These are phyloP conservation scores for Lordiphosa fenestrarum DNA, from an alignment of 2,888 invertebrate species.

Conservation along the genomic window DNA sequence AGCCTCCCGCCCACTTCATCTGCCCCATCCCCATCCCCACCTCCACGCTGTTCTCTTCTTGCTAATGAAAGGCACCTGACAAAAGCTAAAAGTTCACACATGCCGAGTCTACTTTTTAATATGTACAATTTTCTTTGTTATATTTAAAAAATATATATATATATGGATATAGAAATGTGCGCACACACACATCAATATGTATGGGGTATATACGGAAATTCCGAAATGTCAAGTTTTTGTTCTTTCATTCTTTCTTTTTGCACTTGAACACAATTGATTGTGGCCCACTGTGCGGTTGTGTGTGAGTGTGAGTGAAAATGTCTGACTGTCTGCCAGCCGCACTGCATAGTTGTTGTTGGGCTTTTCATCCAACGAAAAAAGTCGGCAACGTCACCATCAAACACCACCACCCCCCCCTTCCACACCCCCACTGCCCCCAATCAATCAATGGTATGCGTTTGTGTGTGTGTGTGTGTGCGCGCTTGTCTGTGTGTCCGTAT, in stretches of 20 bases:
- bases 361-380: conserved; percentile 61
- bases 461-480: neutral
- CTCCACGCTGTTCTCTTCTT: conserved; percentile 25
- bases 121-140: conserved; percentile 49
- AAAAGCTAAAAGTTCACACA: conserved; percentile 70
- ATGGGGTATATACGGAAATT: conserved; percentile 5
- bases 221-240: conserved; percentile 53
- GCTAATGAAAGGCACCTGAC: conserved; percentile 57
- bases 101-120: conserved; percentile 24
- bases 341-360: conserved; percentile 34
- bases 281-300: conserved; percentile 55
- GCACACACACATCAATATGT: conserved; percentile 18
- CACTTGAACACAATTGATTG: conserved; percentile 54
- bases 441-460: conserved; percentile 45
- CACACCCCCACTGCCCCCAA: conserved; percentile 18
- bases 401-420: conserved; percentile 3
- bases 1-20: conserved; percentile 17
- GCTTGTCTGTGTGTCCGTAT: no score
- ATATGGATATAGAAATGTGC: conserved; percentile 45
- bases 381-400: conserved; percentile 60
- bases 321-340: conserved; percentile 62
- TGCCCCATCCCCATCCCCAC: neutral
- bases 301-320: conserved; percentile 34
- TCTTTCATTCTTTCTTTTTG: conserved; percentile 24
- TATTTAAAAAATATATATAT: conserved; percentile 67